Evolutionary conservation across 2,888 invertebrate species (phyloP), one percentile per base, ranked within the genome.

Genomic region (Caenorhabditis panamensis): DNA sequence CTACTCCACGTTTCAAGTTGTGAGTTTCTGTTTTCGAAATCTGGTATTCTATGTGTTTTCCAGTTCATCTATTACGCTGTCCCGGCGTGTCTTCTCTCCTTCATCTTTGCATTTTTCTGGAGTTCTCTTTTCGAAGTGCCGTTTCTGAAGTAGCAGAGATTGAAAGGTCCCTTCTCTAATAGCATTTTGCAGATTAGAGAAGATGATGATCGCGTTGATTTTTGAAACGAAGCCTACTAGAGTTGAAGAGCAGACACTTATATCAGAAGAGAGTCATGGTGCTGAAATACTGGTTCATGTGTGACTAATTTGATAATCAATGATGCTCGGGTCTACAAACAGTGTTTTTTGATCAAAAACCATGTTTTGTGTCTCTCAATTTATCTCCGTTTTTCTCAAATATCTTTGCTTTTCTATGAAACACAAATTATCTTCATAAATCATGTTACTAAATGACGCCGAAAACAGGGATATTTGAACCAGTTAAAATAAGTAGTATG

Each of bases 51-150:
- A n/a, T 22, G 20, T 36, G 13, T 13, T 11, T 69, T 83, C 53
- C 64, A 84, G 80, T 78, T 68, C 63, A 69, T 80, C 26, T 71
- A 77, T 31, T 82, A 68, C 49, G 44, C 72, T 0, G 56, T 84
- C 0, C 79, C 84, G 0, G 69, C 72, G 8, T 75, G 71, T 0
- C 13, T 75, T 0, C 44, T 82, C 13, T 51, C 82, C 28, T 84
- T 78, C 18, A 22, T 73, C 36, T 73, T 79, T 49, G 84, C 82
- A 18, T 78, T 84, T 26, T 77, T 79, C 59, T 84, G 84, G 84
- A 84, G 84, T 41, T 78, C 77, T 22, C 56, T 72, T 16, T 80
- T 79, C 41, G 84, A 84, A 67, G 44, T 84, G 44, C 76, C 81
- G 8, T 36, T 76, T 36, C 41, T 75, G 16, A 83, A 83, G 69